Percentiles rank a stretch among this genome's conserved stretches.
phyloP scores from a whole-genome alignment of 2,797 vertebrate genomes.

The Miichthys miiuy region DNA sequence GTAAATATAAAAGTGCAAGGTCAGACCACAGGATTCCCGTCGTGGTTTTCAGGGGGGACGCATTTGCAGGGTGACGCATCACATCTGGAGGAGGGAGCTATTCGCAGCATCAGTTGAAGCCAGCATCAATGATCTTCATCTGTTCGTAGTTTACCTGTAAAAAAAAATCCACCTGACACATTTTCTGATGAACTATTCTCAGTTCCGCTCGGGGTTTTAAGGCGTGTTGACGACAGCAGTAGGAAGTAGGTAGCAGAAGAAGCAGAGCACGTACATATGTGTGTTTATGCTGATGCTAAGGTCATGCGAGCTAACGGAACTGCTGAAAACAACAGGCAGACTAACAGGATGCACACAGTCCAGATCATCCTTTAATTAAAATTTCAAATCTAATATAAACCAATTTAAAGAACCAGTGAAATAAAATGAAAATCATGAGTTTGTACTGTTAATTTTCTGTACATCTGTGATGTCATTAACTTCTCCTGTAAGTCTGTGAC shows the following conservation, averaged over 20 bases:
- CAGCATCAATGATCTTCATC: conserved; percentile 40
- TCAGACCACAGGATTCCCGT: neutral
- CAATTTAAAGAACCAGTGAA: neutral
- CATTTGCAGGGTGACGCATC: conserved; percentile 45
- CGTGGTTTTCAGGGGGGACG: conserved; percentile 61
- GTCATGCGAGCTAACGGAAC: conserved; percentile 80
- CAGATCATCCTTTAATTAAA: neutral
- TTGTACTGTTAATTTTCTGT: neutral
- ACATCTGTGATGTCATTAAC: neutral
- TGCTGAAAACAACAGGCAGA: conserved; percentile 42
- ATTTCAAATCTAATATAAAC: neutral
- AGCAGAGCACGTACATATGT: neutral
- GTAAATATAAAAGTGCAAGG: neutral
- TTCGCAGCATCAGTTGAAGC: conserved; percentile 60
- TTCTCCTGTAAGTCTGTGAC: neutral
- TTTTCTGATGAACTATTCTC: conserved; percentile 49
- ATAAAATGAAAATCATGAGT: neutral
- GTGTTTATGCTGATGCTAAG: conserved; percentile 73
- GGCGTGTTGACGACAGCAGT: conserved; percentile 26
- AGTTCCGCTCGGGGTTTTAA: conserved; percentile 52
- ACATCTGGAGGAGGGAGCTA: conserved; percentile 60
- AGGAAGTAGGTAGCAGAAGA: conserved; percentile 46
- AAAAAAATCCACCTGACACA: conserved; percentile 30
- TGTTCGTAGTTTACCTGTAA: neutral
- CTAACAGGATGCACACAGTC: conserved; percentile 8